Percentiles rank a stretch among this genome's conserved stretches.
Conservation (phyloP, 2,113 vertebrate genomes). For the Paraplagusia blochii region DNA sequence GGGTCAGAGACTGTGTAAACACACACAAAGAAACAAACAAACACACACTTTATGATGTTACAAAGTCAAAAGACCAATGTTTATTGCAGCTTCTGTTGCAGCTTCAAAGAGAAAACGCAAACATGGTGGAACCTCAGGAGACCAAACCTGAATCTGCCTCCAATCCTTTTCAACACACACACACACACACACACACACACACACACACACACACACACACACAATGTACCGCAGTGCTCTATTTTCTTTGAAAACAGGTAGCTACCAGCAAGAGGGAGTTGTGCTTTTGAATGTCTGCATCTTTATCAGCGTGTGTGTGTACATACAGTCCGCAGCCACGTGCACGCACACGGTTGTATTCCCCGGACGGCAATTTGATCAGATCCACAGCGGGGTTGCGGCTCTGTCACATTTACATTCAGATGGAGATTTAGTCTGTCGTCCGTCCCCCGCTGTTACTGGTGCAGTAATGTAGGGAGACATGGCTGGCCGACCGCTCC, state of each 20-base stretch:
- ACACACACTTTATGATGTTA: constrained; percentile 53
- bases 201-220: constrained; percentile 18
- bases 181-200: constrained; percentile 13
- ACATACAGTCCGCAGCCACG: background rate
- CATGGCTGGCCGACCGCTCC: constrained; percentile 71
- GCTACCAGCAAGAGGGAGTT: constrained; percentile 15
- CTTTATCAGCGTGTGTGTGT: constrained; percentile 7
- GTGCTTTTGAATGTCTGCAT: constrained; percentile 21
- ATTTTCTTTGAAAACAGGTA: constrained; percentile 63
- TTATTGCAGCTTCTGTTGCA: constrained; percentile 53
- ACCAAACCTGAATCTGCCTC: constrained; percentile 75
- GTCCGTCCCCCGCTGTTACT: constrained; percentile 68
- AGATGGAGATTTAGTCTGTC: constrained; percentile 73
- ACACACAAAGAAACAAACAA: constrained; percentile 44
- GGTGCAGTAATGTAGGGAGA: constrained; percentile 70
- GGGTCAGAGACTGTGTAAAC: constrained; percentile 41
- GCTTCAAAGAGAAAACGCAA: constrained; percentile 68
- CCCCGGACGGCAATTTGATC: constrained; percentile 70
- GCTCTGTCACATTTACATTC: constrained; percentile 82
- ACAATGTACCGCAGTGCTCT: constrained; percentile 50
- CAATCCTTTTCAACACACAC: constrained; percentile 53
- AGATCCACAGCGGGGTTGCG: constrained; percentile 73
- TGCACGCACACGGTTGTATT: constrained; percentile 56
- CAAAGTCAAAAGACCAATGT: constrained; percentile 59
- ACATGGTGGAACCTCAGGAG: constrained; percentile 62